Evolutionary conservation across 2,888 invertebrate species (phyloP), one percentile per base, ranked within the genome.

Genomic region (Acanthacorydalis orientalis): DNA sequence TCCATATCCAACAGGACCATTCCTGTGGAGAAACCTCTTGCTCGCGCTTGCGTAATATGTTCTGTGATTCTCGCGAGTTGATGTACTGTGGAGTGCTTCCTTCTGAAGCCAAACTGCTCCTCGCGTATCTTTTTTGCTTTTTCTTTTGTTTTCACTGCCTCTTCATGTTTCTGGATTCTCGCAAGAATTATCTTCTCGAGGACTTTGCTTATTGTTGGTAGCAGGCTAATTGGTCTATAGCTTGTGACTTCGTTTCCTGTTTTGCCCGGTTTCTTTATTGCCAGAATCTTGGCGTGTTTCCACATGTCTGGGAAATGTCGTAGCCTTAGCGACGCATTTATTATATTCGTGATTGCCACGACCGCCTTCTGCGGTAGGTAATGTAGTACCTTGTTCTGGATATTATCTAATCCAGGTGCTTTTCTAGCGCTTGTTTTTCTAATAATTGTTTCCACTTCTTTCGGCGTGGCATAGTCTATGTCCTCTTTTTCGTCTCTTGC

Each of bases 101-200:
- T 43, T 16, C 58, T 35, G 50, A 61, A 60, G 7, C 59, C 57
- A 47, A 56, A 57, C 50, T 60, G 60, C 33, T 56, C 44, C 6
- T 37, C 1, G 32, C 49, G 48, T 39, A 52, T 33, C 7, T 48
- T 39, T 39, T 53, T 41, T 16, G 51, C 49, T n/a, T n/a, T n/a
- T n/a, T n/a, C n/a, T n/a, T n/a, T n/a, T n/a, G n/a, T n/a, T n/a
- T n/a, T n/a, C n/a, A n/a, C n/a, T 14, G 14, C 48, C 10, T 46
- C 47, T 7, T 51, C 32, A 16, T 34, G 31, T 6, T n/a, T 7
- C 7, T 48, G 34, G 10, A 56, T 14, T 40, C 50, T 38, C 6
- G 39, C 33, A 10, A 51, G 15, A n/a, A 56, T 47, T 7, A 53
- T 40, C 44, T 46, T 48, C 44, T 59, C 57, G 10, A 53, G 44